Evolutionary conservation across 2,113 vertebrate species (phyloP).

Genomic region (Pseudonaja textilis): DNA sequence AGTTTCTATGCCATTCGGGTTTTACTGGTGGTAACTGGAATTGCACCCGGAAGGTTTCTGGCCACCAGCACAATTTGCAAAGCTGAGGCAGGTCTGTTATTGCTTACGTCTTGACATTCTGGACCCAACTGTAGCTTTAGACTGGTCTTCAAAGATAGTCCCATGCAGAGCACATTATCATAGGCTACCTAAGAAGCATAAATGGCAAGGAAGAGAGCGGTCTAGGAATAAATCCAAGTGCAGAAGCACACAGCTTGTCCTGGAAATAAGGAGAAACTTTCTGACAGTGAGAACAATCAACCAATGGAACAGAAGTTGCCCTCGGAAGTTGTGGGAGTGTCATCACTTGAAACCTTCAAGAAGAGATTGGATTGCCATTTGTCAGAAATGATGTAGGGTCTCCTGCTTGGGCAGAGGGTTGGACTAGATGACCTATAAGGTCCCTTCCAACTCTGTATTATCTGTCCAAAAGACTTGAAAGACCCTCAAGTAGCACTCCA

Average conservation of each 20-base stretch:
- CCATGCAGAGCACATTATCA: not conserved
- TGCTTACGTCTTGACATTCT: not conserved
- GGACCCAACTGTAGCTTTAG: not conserved
- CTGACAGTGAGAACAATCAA: too few relatives aligned
- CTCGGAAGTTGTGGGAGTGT: too few relatives aligned
- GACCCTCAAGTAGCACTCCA: not conserved
- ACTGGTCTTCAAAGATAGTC: not conserved
- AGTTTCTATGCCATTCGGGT: not conserved
- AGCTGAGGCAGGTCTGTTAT: not conserved
- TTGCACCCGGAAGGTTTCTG: not conserved
- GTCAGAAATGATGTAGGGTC: too few relatives aligned
- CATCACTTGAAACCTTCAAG: too few relatives aligned
- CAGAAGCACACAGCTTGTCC: not conserved
- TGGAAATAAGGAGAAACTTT: too few relatives aligned
- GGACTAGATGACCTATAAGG: too few relatives aligned
- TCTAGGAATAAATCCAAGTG: not conserved
- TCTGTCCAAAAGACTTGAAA: not conserved
- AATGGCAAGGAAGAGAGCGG: not conserved
- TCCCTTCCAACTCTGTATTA: too few relatives aligned
- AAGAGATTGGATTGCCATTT: too few relatives aligned
- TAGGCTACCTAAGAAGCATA: not conserved
- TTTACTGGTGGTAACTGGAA: not conserved
- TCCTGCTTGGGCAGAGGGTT: too few relatives aligned
- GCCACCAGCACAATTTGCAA: not conserved
- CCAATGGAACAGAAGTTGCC: too few relatives aligned